A percentile compares a stretch with the other conserved stretches of the same genome.
Evolutionary conservation across 2,113 vertebrate species (phyloP).

Genomic region (Passerina amoena): DNA sequence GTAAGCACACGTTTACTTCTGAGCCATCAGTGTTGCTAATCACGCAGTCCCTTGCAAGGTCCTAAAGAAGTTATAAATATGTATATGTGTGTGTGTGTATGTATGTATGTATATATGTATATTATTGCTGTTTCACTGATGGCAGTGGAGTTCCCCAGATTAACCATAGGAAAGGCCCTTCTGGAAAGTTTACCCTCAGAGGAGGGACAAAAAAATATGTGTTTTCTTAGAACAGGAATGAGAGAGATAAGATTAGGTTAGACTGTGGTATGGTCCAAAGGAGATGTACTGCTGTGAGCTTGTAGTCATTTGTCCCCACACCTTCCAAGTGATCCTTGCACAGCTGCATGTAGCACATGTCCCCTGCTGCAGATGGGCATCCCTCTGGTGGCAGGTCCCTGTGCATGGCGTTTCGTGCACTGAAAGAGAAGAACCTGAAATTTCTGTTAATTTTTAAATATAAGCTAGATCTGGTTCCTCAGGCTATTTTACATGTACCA

Average conservation of each 20-base stretch:
- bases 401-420: accelerated
- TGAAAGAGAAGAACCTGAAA: background rate
- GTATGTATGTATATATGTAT: background rate
- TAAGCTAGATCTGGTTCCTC: background rate
- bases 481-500: background rate
- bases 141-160: background rate
- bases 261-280: background rate
- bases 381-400: too few species aligned
- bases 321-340: background rate
- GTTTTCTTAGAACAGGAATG: background rate
- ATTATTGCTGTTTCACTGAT: background rate
- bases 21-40: background rate
- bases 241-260: background rate
- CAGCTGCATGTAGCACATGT: background rate
- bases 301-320: background rate
- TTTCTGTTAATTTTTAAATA: conserved; percentile 34
- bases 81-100: background rate
- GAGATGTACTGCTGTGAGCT: background rate
- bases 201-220: background rate
- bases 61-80: background rate
- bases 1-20: background rate
- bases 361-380: background rate
- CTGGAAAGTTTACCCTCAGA: background rate
- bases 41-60: background rate
- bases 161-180: background rate